Percentiles rank a stretch among this genome's conserved stretches.
Conservation (phyloP, 2,797 vertebrate species). For the Notolepis coatsorum region DNA sequence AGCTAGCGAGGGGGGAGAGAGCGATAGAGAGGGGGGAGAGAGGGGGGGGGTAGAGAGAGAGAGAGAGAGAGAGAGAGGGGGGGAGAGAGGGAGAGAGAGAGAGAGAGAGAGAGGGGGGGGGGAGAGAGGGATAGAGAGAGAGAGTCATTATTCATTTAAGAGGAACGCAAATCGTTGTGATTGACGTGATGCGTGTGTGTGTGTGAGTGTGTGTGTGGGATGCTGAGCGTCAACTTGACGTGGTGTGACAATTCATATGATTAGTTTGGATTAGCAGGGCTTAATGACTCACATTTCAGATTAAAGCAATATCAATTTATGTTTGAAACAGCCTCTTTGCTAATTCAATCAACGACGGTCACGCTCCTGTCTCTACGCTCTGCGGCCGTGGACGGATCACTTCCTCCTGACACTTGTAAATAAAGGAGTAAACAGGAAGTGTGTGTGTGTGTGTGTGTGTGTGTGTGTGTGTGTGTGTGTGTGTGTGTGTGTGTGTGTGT, state of each 20-base stretch:
- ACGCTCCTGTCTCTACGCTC: not conserved
- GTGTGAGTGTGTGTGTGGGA: not conserved
- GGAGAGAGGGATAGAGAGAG: constrained; percentile 11
- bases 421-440: constrained; percentile 50
- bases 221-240: constrained; percentile 44
- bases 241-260: constrained; percentile 47
- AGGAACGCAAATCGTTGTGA: constrained; percentile 1
- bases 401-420: constrained; percentile 40
- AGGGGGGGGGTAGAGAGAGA: no score
- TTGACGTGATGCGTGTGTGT: constrained; percentile 11
- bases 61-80: no score
- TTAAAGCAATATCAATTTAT: constrained; percentile 32
- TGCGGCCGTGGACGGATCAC: constrained; percentile 13
- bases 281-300: constrained; percentile 38
- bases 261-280: constrained; percentile 55
- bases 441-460: no score
- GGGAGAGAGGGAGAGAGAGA: no score
- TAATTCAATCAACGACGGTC: not conserved
- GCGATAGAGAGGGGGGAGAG: no score
- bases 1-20: no score
- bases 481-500: no score
- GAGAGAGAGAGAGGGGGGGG: no score
- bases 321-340: no score
- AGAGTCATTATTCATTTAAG: constrained; percentile 13
- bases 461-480: no score